These are phyloP conservation scores for Bombus balteatus DNA, from an alignment of 1,140 invertebrate species.

Conservation along the genomic window DNA sequence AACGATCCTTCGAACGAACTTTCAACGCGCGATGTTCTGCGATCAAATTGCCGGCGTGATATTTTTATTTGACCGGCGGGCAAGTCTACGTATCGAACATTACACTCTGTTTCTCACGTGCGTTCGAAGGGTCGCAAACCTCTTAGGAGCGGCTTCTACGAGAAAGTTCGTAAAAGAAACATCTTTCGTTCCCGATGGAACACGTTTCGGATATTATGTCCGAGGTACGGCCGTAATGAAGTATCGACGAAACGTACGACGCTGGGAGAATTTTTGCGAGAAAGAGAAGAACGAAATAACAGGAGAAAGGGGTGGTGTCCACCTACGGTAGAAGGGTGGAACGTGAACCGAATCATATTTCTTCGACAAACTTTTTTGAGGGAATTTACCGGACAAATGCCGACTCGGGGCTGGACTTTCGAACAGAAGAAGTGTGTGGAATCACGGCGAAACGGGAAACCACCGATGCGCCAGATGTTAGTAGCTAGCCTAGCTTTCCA, in stretches of 20 bases:
- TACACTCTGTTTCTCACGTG: constrained; percentile 11
- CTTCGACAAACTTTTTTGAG: constrained; percentile 58
- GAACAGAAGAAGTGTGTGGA: constrained; percentile 58
- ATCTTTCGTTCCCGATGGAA: constrained; percentile 52
- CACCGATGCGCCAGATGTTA: constrained; percentile 65
- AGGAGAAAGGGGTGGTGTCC: background rate
- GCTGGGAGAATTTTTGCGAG: constrained; percentile 21
- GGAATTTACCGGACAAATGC: constrained; percentile 64
- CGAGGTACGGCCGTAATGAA: constrained; percentile 63
- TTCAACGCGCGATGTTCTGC: background rate
- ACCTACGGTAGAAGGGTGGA: background rate
- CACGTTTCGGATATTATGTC: constrained; percentile 69
- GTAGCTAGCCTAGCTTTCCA: constrained; percentile 20
- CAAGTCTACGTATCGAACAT: background rate
- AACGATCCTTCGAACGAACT: background rate
- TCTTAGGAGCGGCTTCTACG: constrained; percentile 10
- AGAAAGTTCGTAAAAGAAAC: constrained; percentile 63
- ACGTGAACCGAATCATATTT: constrained; percentile 68
- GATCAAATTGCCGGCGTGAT: constrained; percentile 3
- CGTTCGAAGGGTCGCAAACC: constrained; percentile 16
- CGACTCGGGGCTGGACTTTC: constrained; percentile 50
- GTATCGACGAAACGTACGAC: constrained; percentile 66
- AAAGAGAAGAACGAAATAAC: background rate
- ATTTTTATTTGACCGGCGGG: background rate
- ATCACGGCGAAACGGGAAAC: constrained; percentile 63